Evolutionary conservation across 2,113 vertebrate genomes (phyloP).

Genomic region (Taurulus bubalis): DNA sequence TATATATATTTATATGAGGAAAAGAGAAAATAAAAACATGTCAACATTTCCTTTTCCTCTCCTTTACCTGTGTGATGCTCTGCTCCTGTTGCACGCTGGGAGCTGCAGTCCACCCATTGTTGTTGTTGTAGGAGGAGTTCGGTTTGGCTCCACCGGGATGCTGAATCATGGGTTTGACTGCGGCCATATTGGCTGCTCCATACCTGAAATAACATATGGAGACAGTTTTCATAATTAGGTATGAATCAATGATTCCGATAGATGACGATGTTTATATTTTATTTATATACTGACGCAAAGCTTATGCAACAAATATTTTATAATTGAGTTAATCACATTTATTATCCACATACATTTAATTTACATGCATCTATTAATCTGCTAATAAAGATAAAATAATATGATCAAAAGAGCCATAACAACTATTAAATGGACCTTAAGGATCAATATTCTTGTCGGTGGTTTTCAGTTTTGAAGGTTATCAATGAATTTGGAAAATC

Average conservation of each 20-base stretch:
- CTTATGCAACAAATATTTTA: background rate
- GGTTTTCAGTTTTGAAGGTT: no score
- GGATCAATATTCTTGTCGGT: background rate
- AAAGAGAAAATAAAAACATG: background rate
- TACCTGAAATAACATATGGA: constrained; percentile 81
- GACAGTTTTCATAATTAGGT: background rate
- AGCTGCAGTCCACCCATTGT: constrained; percentile 80
- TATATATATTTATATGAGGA: no score
- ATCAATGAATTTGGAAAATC: background rate
- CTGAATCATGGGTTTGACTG: constrained; percentile 95
- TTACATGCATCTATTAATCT: no score
- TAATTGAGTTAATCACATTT: no score
- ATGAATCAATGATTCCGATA: background rate
- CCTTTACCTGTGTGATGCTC: constrained; percentile 71
- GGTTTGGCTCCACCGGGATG: constrained; percentile 85
- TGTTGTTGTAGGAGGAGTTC: constrained; percentile 92
- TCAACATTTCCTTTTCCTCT: background rate
- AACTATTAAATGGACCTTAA: background rate
- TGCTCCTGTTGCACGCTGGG: constrained; percentile 72
- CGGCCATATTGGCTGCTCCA: constrained; percentile 89
- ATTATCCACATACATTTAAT: no score
- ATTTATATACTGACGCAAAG: background rate
- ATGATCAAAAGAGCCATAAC: background rate
- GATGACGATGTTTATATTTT: background rate
- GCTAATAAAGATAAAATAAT: background rate